Percentiles rank a stretch among this genome's conserved stretches.
These are phyloP conservation scores for Eurypyga helias DNA, from an alignment of 2,113 vertebrate genomes.

Conservation along the genomic window DNA sequence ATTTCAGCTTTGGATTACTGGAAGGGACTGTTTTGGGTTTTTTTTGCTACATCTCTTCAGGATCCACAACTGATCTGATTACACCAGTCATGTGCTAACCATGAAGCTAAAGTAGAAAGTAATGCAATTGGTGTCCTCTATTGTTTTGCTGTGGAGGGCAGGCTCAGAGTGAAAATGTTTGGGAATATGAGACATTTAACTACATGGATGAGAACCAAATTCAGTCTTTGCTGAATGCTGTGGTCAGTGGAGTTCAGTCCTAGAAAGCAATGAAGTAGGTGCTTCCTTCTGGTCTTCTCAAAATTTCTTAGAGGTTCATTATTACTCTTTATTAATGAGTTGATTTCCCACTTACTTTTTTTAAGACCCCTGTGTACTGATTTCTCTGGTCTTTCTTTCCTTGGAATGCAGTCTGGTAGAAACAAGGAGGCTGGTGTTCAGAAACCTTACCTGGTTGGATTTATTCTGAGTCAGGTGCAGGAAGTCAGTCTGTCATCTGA, in stretches of 20 bases:
- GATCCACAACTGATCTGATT: not conserved
- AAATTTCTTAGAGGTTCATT: not conserved
- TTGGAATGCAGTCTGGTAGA: not conserved
- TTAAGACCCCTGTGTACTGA: accelerated
- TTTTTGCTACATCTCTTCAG: not conserved
- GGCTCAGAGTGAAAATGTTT: not conserved
- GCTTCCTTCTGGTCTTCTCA: not conserved
- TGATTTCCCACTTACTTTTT: not conserved
- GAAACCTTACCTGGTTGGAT: not conserved
- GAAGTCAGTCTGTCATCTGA: not conserved
- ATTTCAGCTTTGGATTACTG: not conserved
- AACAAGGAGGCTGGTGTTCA: not conserved
- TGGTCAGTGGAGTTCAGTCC: not conserved
- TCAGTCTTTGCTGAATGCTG: not conserved
- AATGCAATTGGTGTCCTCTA: not conserved
- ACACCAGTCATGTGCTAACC: not conserved
- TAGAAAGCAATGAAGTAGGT: not conserved
- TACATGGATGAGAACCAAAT: not conserved
- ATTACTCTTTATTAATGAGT: not conserved
- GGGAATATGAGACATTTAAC: not conserved
- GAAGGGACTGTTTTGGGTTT: not conserved
- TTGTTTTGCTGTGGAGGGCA: not conserved
- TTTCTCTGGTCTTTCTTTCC: not conserved
- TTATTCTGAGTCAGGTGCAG: not conserved
- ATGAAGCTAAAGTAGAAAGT: not conserved